Evolutionary conservation across 2,888 invertebrate genomes (phyloP), one percentile per base, ranked within the genome.

Genomic region (Thymelicus acteon): DNA sequence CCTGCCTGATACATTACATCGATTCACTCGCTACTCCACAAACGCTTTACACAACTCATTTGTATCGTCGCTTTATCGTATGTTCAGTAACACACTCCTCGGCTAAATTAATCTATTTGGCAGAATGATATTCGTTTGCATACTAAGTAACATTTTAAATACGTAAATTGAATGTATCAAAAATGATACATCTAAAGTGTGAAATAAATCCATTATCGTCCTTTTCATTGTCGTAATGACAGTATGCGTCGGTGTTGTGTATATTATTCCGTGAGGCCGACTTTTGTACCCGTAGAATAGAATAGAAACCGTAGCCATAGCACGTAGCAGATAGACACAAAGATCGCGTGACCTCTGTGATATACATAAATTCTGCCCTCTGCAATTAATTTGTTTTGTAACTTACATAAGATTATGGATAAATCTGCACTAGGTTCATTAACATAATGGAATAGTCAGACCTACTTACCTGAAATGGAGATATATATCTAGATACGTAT

Each of bases 1-100:
- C 76, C 74, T 76, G 79, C 81, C 79, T 76, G 77, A 81, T 79
- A 79, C 84, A 82, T 80, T 78, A 80, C 80, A 79, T 81, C 79
- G 80, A 80, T 82, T 80, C 80, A 80, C 79, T 79, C 78, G 72
- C 73, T 76, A 78, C 78, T 78, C 79, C 72, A 79, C 75, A 77
- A 78, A 75, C 78, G 76, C 75, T 75, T 72, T 71, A 71, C 60
- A 52, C 64, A 52, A 60, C 44, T 71, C 65, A 71, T 71, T 54
- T 64, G 49, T 70, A 70, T 70, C 39, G 13, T 71, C 54, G 58
- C 62, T 63, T 64, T 65, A 31, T 58, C 47, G 60, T 64, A 24
- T 71, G 54, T 66, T 65, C 39, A 47, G 47, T 62, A 69, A 60
- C 61, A 15, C 5, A 62, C 19, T 37, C 57, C 57, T 57, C 57